Base-by-base conservation (phyloP, 1,140 invertebrate genomes). In the Solenopsis invicta region DNA sequence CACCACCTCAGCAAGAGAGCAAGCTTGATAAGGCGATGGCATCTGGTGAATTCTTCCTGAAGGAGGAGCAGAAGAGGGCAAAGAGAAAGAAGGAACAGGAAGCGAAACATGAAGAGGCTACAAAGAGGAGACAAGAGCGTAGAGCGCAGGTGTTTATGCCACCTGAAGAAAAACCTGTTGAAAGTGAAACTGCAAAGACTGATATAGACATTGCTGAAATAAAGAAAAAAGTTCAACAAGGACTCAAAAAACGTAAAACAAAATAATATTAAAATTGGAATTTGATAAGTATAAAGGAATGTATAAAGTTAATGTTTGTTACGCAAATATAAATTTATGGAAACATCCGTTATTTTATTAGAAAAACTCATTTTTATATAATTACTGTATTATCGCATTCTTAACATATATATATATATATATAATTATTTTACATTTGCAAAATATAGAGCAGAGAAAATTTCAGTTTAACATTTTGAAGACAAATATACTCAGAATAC, bases 11-110 rank as follows among this genome's bases (percentile, higher is more conserved):
- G 93, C 96, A 97, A 59, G 98, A 99, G 93, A 98, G 98, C 93
- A 99, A 99, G 95, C 96, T 99, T 92, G 99, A 99, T 94, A 98
- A 98, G 94, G 96, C 99, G 95, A 95, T 99, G 90, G 98, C 98
- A n/a, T 97, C 97, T 82, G 99, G 99, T 77, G 99, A 99, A 96
- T 99, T 99, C 95, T 99, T 99, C 96, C 96, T 99, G 24, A 98
- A 98, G 92, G 97, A 98, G 92, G 96, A 97, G 71, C 97, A 99
- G 87, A 98, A 97, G 93, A 97, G 96, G 88, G 96, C 96, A 4
- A 97, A 97, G 92, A 96, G 96, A 87, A 96, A 96, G 71, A 97
- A 97, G 93, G 97, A 98, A 94, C 97, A 97, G 88, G 97, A 97
- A 90, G 97, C 97, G 69, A 98, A 97, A 94, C 96, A 97, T 92